phyloP scores from a whole-genome alignment of 2,797 vertebrate species.

The Caiman crocodilus region DNA sequence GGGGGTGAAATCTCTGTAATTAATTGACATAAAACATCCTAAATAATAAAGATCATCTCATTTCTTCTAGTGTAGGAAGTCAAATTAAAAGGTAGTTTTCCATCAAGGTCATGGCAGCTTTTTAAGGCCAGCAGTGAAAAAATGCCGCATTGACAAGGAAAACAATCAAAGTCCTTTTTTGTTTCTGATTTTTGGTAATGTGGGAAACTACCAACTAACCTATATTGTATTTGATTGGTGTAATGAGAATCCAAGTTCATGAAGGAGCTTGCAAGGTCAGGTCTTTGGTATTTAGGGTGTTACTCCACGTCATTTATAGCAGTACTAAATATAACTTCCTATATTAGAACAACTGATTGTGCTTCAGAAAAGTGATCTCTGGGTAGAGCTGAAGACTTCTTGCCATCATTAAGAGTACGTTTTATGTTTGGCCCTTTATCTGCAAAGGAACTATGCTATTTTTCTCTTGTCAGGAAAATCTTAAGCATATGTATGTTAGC shows the following conservation, averaged over 20 bases:
- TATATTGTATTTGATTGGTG: background rate
- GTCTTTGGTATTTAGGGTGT: rapidly evolving
- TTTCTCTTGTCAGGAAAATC: background rate
- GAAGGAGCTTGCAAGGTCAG: background rate
- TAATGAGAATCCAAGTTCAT: background rate
- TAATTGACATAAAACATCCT: background rate
- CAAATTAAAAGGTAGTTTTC: rapidly evolving
- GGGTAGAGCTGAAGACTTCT: background rate
- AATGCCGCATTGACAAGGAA: background rate
- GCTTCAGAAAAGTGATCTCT: background rate
- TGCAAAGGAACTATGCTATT: background rate
- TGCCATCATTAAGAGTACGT: background rate
- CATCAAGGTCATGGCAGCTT: rapidly evolving
- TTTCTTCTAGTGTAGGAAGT: background rate
- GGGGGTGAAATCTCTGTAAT: background rate
- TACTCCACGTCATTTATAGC: background rate
- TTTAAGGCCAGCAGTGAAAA: background rate
- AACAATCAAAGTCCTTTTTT: background rate
- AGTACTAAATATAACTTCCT: background rate
- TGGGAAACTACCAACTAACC: background rate
- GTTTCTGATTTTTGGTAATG: background rate
- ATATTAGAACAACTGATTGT: background rate
- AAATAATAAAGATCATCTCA: background rate
- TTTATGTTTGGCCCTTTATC: background rate
- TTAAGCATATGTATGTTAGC: background rate